A percentile compares a stretch with the other conserved stretches of the same genome.
These are phyloP conservation scores for Basileuterus tristriatus DNA, from an alignment of 2,797 vertebrate species.

Conservation along the genomic window DNA sequence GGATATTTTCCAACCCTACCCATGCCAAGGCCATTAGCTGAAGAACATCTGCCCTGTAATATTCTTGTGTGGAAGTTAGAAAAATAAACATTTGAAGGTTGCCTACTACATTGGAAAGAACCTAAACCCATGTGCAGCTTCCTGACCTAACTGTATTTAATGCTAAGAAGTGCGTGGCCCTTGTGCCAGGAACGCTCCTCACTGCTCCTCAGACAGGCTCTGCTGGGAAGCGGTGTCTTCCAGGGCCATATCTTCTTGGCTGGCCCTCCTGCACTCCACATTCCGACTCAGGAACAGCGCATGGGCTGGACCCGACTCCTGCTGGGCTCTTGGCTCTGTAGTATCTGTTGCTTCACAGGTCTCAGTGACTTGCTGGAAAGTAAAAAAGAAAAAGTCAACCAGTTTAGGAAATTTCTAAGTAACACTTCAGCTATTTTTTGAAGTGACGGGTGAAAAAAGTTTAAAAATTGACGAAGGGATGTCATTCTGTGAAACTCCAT, in stretches of 20 bases:
- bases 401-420: neutral
- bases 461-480: neutral
- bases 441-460: neutral
- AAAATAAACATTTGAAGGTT: conserved; percentile 59
- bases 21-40: neutral
- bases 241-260: conserved; percentile 80
- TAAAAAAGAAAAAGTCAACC: neutral
- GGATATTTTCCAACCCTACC: conserved; percentile 2
- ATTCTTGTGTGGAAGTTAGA: conserved; percentile 23
- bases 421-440: neutral
- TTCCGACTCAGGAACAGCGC: conserved; percentile 36
- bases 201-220: conserved; percentile 77
- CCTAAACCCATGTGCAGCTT: neutral
- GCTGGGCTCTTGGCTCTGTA: conserved; percentile 33
- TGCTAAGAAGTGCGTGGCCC: neutral
- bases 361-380: conserved; percentile 85
- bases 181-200: neutral
- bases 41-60: neutral
- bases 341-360: conserved; percentile 82
- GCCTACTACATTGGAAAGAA: conserved; percentile 27
- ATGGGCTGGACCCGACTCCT: conserved; percentile 61
- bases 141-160: neutral
- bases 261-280: conserved; percentile 74
- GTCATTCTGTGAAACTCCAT: neutral
- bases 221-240: conserved; percentile 79